Evolutionary conservation across 2,888 invertebrate genomes (phyloP).

Genomic region (Norana najaformis): DNA sequence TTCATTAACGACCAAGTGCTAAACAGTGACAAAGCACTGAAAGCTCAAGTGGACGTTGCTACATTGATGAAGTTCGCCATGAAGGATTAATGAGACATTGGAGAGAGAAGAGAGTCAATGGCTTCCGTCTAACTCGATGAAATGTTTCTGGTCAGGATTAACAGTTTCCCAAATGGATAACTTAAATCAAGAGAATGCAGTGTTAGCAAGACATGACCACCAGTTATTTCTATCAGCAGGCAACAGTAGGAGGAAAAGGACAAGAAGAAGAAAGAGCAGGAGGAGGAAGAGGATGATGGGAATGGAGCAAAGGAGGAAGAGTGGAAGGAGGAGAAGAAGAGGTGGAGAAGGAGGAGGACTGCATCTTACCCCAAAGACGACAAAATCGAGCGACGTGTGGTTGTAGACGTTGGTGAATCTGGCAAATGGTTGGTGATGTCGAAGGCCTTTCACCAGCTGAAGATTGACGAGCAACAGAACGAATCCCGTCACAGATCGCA

Average conservation of each 20-base stretch:
- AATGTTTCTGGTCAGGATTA: no score
- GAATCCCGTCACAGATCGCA: conserved; percentile 50
- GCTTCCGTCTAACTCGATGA: no score
- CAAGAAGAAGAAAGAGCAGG: background rate
- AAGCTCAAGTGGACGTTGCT: no score
- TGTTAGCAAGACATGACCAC: background rate
- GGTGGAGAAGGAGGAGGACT: background rate
- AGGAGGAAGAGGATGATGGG: background rate
- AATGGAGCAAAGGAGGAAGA: background rate
- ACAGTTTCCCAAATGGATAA: no score
- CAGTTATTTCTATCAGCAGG: background rate
- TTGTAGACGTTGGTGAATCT: conserved; percentile 53
- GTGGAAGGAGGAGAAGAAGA: background rate
- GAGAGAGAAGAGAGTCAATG: no score
- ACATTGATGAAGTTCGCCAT: no score
- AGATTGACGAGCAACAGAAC: conserved; percentile 52
- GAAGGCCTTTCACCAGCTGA: conserved; percentile 50
- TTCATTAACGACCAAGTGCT: no score
- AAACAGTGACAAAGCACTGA: no score
- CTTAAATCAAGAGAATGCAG: background rate
- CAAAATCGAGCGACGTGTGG: conserved; percentile 51
- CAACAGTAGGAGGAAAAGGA: background rate
- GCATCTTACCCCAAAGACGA: conserved; percentile 52
- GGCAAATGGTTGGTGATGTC: conserved; percentile 53
- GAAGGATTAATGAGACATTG: no score